Evolutionary conservation across 2,888 invertebrate genomes (phyloP).

Genomic region (Latrodectus hesperus): DNA sequence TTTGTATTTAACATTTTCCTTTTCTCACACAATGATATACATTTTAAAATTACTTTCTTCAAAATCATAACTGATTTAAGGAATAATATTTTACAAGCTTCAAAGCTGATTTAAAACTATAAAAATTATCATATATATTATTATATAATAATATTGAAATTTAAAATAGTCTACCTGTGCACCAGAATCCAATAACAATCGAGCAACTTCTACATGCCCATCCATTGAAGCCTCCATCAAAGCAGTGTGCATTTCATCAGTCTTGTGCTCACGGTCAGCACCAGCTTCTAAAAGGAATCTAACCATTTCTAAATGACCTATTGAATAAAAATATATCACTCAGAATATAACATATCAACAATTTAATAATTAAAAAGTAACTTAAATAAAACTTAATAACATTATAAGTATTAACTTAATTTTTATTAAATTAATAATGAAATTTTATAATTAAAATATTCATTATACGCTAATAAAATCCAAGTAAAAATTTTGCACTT

Average conservation of each 20-base stretch:
- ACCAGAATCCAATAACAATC: conserved; percentile 94
- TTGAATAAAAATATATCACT: background rate
- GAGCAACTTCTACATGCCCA: conserved; percentile 97
- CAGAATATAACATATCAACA: background rate
- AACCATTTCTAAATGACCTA: conserved; percentile 95
- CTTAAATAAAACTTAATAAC: background rate
- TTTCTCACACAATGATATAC: too few relatives aligned
- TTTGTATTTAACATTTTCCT: too few relatives aligned
- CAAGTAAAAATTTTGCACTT: too few relatives aligned
- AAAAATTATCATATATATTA: background rate
- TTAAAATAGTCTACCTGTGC: conserved; percentile 82
- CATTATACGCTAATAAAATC: too few relatives aligned
- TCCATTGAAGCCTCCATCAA: conserved; percentile 99
- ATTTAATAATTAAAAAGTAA: background rate
- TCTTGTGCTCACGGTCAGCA: conserved; percentile 98
- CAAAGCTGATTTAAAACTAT: background rate
- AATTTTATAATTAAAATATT: too few relatives aligned
- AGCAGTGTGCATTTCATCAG: conserved; percentile 99
- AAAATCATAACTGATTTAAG: too few relatives aligned
- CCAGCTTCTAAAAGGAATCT: conserved; percentile 95
- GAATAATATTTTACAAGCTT: too few relatives aligned
- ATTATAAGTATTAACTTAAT: background rate
- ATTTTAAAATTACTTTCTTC: too few relatives aligned
- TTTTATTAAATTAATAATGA: too few relatives aligned
- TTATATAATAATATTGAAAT: background rate